A percentile compares a stretch with the other conserved stretches of the same genome.
phyloP scores from a whole-genome alignment of 2,888 invertebrate species.

The Aspidapion aeneum region DNA sequence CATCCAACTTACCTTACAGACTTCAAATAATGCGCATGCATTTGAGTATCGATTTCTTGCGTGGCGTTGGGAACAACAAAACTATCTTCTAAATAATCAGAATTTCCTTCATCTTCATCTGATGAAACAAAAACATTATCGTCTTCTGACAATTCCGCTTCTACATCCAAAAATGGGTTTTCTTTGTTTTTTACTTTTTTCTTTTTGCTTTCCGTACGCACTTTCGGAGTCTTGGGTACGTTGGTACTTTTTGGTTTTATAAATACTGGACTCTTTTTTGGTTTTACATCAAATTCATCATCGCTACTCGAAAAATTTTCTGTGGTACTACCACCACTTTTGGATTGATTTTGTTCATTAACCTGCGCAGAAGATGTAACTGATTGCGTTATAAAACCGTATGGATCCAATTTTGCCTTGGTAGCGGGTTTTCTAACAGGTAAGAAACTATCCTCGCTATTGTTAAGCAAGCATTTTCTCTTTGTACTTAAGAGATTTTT shows the following conservation, averaged over 20 bases:
- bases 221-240: neutral
- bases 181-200: neutral
- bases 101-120: conserved; percentile 51
- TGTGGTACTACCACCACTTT: neutral
- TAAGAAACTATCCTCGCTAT: neutral
- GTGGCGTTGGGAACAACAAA: conserved; percentile 55
- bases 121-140: conserved; percentile 49
- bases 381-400: neutral
- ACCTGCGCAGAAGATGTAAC: neutral
- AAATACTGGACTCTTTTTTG: conserved; percentile 14
- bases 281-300: conserved; percentile 32
- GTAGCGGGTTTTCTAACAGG: neutral
- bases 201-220: no score
- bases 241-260: conserved; percentile 6
- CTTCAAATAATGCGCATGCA: conserved; percentile 65
- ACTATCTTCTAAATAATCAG: conserved; percentile 51
- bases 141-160: conserved; percentile 64
- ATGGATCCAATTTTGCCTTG: neutral
- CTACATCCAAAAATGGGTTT: conserved; percentile 18
- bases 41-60: conserved; percentile 53
- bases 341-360: conserved; percentile 1
- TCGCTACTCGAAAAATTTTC: conserved; percentile 25
- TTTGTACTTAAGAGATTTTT: conserved; percentile 3
- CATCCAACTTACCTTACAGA: conserved; percentile 56
- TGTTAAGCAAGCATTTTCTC: neutral